Percentiles rank a stretch among this genome's conserved stretches.
phyloP scores from a whole-genome alignment of 2,797 vertebrate species.

The Syngnathus acus region DNA sequence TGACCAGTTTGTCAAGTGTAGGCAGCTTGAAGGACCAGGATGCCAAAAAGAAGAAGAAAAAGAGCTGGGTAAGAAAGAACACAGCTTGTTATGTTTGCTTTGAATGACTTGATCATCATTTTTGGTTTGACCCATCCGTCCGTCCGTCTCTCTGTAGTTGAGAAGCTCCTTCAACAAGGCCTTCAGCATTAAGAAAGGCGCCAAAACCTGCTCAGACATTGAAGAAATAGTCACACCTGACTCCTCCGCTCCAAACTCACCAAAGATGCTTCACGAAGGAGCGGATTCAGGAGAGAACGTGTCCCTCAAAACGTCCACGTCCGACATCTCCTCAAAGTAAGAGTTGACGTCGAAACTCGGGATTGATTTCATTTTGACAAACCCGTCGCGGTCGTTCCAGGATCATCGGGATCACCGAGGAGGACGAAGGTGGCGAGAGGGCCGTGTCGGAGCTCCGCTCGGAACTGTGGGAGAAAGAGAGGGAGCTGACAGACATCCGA shows the following conservation, averaged over 20 bases:
- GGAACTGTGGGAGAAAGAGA: conserved; percentile 93
- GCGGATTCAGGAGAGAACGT: conserved; percentile 62
- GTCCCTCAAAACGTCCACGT: conserved; percentile 70
- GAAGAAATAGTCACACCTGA: conserved; percentile 93
- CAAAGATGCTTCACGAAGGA: conserved; percentile 84
- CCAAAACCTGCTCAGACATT: conserved; percentile 94
- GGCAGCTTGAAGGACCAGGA: conserved; percentile 90
- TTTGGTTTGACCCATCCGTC: conserved; percentile 3
- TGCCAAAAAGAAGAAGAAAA: conserved; percentile 96
- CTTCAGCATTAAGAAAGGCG: conserved; percentile 95
- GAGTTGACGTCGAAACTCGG: conserved; percentile 20
- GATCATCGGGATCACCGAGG: conserved; percentile 74
- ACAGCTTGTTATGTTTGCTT: neutral
- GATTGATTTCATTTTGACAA: conserved; percentile 11
- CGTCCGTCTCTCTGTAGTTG: conserved; percentile 67
- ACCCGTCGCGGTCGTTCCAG: conserved; percentile 38
- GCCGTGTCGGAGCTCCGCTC: conserved; percentile 87
- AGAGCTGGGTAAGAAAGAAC: conserved; percentile 82
- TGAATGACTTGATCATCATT: neutral
- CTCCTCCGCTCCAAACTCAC: conserved; percentile 91
- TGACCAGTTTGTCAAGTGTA: conserved; percentile 89
- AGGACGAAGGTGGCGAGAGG: conserved; percentile 76
- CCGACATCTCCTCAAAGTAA: conserved; percentile 76
- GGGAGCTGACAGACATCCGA: conserved; percentile 92
- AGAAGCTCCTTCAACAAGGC: conserved; percentile 97